Percentiles rank a stretch among this genome's conserved stretches.
Conservation (phyloP, 1,140 invertebrate species). For the Drosophila paulistorum region DNA sequence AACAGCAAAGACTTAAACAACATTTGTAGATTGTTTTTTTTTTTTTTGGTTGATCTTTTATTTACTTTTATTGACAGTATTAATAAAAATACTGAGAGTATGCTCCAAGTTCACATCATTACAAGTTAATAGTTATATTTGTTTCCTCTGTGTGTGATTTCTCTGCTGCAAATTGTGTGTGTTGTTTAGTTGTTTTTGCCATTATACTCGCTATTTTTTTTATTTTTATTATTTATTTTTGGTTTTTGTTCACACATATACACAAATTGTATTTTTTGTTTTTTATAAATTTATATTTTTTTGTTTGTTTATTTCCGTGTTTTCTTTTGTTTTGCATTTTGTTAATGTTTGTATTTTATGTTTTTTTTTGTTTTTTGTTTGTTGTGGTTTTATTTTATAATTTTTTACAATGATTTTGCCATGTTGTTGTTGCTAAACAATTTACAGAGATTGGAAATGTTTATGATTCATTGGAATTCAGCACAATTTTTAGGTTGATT, state of each 20-base stretch:
- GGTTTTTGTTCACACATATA: slow-evolving; percentile 61
- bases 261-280: slow-evolving; percentile 63
- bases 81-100: slow-evolving; percentile 81
- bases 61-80: slow-evolving; percentile 82
- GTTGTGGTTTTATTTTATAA: slow-evolving; percentile 42
- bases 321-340: slow-evolving; percentile 23
- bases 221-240: slow-evolving; percentile 42
- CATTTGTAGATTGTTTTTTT: not conserved
- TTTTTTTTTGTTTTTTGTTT: slow-evolving; percentile 11
- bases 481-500: slow-evolving; percentile 20
- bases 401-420: slow-evolving; percentile 71
- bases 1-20: too few relatives aligned
- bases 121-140: slow-evolving; percentile 79
- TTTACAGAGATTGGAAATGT: slow-evolving; percentile 35
- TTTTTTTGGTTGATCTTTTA: slow-evolving; percentile 56
- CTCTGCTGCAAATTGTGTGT: slow-evolving; percentile 54
- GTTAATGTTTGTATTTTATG: not conserved
- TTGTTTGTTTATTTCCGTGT: slow-evolving; percentile 26
- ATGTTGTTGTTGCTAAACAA: slow-evolving; percentile 27
- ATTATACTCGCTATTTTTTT: slow-evolving; percentile 59
- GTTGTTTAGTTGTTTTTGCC: slow-evolving; percentile 62
- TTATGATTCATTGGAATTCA: slow-evolving; percentile 21
- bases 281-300: slow-evolving; percentile 41
- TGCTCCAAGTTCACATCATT: slow-evolving; percentile 82
- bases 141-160: slow-evolving; percentile 41